These are phyloP conservation scores for Iselma pallidipennis DNA, from an alignment of 2,888 invertebrate genomes.

Conservation along the genomic window DNA sequence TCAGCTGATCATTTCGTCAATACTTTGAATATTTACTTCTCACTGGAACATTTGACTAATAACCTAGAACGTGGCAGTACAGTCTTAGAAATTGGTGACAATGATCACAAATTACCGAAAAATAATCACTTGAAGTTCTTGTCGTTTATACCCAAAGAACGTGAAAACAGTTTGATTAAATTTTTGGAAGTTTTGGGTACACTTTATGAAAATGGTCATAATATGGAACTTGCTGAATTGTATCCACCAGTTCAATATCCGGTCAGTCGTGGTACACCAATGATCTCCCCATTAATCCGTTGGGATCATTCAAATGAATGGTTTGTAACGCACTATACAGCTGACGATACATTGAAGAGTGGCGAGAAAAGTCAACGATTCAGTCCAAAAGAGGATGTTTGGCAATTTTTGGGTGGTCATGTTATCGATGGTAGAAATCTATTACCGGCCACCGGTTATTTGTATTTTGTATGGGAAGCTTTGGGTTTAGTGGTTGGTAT, in stretches of 20 bases:
- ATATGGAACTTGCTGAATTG: slow-evolving; percentile 73
- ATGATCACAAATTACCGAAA: neutral
- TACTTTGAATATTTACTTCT: neutral
- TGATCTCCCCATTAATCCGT: slow-evolving; percentile 72
- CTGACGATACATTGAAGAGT: slow-evolving; percentile 53
- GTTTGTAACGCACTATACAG: slow-evolving; percentile 61
- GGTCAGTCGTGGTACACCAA: slow-evolving; percentile 67
- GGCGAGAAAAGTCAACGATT: slow-evolving; percentile 67
- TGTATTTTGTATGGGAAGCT: slow-evolving; percentile 61
- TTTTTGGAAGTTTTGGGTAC: slow-evolving; percentile 2
- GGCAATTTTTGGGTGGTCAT: slow-evolving; percentile 77
- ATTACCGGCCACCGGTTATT: slow-evolving; percentile 65
- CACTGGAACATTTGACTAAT: neutral
- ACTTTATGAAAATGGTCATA: slow-evolving; percentile 76
- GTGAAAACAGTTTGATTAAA: neutral
- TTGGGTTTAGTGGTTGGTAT: slow-evolving; percentile 54
- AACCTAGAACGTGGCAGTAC: neutral
- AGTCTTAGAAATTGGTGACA: neutral
- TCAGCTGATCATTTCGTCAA: neutral
- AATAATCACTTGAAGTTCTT: neutral
- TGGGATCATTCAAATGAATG: slow-evolving; percentile 87
- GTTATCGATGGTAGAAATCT: slow-evolving; percentile 69
- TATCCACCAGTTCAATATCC: slow-evolving; percentile 80
- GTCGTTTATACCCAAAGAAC: neutral
- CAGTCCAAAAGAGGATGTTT: slow-evolving; percentile 66